Conservation (phyloP, 2,113 vertebrate species). For the Nothobranchius furzeri region DNA sequence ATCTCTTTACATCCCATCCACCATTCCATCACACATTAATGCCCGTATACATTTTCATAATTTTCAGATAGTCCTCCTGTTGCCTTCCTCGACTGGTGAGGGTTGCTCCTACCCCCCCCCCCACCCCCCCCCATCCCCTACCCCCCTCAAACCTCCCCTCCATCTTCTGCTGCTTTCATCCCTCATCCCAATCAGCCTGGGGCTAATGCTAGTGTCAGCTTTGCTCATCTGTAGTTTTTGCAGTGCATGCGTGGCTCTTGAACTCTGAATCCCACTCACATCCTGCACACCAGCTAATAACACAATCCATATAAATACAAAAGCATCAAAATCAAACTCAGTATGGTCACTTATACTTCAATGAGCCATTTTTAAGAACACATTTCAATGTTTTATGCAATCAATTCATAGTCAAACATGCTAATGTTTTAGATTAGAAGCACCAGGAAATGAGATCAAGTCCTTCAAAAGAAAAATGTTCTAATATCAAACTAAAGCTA, state of each 20-base stretch:
- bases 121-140: not conserved
- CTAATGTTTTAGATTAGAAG: too few relatives aligned
- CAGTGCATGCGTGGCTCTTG: constrained; percentile 17
- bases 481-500: too few relatives aligned
- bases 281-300: not conserved
- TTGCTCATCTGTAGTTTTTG: constrained; percentile 42
- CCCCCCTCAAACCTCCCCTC: not conserved
- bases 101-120: constrained; percentile 22
- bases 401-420: too few relatives aligned
- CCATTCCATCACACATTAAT: not conserved
- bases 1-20: not conserved
- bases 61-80: constrained; percentile 14
- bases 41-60: not conserved
- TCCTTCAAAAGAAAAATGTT: too few relatives aligned
- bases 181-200: constrained; percentile 27
- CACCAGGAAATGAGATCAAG: too few relatives aligned
- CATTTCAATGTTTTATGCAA: too few relatives aligned
- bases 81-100: constrained; percentile 30
- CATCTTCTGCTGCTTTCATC: constrained; percentile 16
- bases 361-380: too few relatives aligned
- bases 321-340: not conserved
- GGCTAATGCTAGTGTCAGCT: constrained; percentile 25
- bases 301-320: not conserved
- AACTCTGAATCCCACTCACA: constrained; percentile 22
- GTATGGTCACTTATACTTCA: too few relatives aligned